Conservation (phyloP, 2,888 invertebrate species). For the Hermodice carunculata region DNA sequence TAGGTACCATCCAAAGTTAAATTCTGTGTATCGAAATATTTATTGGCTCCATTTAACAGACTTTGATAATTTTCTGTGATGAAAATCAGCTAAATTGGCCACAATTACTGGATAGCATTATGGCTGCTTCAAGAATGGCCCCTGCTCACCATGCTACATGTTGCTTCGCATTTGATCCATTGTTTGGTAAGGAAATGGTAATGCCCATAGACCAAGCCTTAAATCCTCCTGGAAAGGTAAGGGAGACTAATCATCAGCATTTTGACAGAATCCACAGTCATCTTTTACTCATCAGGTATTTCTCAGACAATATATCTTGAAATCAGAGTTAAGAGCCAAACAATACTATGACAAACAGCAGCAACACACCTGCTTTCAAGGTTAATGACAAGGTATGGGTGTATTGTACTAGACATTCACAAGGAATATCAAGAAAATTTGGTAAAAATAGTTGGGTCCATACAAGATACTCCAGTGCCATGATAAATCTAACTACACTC, state of each 20-base stretch:
- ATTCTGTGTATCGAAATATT: background rate
- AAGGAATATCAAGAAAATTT: background rate
- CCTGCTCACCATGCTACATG: background rate
- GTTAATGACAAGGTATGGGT: background rate
- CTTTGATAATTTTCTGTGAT: background rate
- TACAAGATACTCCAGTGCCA: too few species aligned
- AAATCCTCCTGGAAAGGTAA: too few species aligned
- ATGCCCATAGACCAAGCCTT: too few species aligned
- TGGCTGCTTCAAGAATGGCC: background rate
- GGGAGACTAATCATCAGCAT: too few species aligned
- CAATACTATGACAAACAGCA: background rate
- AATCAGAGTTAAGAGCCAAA: background rate
- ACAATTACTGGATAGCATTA: background rate
- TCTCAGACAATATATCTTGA: too few species aligned
- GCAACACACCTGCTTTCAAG: background rate
- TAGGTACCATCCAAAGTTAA: conserved; percentile 5
- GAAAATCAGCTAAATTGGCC: conserved; percentile 7
- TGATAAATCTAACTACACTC: too few species aligned
- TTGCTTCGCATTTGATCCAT: background rate
- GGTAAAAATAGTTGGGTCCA: background rate
- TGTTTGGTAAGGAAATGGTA: conserved; percentile 12
- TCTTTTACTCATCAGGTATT: too few species aligned
- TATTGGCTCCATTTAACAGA: background rate
- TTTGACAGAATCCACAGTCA: too few species aligned
- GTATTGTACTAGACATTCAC: background rate